Evolutionary conservation across 2,888 invertebrate genomes (phyloP).

Genomic region (Spilarctia lutea): DNA sequence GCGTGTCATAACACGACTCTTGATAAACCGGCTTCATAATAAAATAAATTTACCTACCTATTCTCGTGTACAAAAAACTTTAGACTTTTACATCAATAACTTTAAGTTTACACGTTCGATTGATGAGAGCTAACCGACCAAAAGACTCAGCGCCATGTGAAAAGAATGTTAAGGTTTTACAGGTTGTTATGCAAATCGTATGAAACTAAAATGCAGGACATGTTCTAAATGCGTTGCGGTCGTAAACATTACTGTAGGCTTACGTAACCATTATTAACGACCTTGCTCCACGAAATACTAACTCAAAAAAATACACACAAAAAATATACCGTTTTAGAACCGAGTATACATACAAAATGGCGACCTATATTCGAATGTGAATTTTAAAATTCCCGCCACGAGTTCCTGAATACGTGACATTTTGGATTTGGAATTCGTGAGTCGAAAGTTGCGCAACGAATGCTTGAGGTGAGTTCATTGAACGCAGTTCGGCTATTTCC

Average conservation of each 20-base stretch:
- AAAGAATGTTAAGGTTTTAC: background rate
- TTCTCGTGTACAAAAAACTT: background rate
- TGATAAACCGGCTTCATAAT: slow-evolving; percentile 31
- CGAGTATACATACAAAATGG: slow-evolving; percentile 65
- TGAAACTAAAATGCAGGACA: slow-evolving; percentile 29
- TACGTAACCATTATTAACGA: slow-evolving; percentile 43
- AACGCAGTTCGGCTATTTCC: slow-evolving; percentile 79
- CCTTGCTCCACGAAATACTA: slow-evolving; percentile 47
- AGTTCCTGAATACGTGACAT: slow-evolving; percentile 56
- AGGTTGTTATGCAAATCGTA: slow-evolving; percentile 11
- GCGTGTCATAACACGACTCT: slow-evolving; percentile 52
- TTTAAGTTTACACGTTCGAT: background rate
- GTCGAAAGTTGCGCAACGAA: slow-evolving; percentile 68
- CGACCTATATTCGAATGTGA: slow-evolving; percentile 65
- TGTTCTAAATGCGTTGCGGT: slow-evolving; percentile 18
- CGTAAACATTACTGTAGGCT: slow-evolving; percentile 32
- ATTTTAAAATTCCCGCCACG: slow-evolving; percentile 78
- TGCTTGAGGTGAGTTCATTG: slow-evolving; percentile 69
- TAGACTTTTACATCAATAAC: background rate
- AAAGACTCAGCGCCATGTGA: slow-evolving; percentile 1
- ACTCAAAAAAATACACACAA: slow-evolving; percentile 29
- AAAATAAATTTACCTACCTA: slow-evolving; percentile 17
- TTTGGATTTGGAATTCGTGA: slow-evolving; percentile 54
- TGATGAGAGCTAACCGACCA: background rate
- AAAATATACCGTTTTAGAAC: slow-evolving; percentile 47